Percentiles rank a stretch among this genome's conserved stretches.
Evolutionary conservation across 2,797 vertebrate genomes (phyloP).

Genomic region (Rhodeus uyekii): DNA sequence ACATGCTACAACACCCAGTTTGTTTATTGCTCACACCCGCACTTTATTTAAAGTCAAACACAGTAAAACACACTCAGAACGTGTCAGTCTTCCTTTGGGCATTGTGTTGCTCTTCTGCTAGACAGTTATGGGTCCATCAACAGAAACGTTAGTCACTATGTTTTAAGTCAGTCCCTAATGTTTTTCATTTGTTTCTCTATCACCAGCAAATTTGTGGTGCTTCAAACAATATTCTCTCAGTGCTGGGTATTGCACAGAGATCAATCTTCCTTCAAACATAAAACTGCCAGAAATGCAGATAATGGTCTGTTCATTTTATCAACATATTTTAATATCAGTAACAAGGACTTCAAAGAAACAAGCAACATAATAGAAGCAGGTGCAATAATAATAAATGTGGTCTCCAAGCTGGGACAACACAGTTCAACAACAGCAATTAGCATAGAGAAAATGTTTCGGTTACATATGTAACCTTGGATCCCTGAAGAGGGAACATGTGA

Average conservation of each 20-base stretch:
- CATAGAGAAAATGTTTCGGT: too few species aligned
- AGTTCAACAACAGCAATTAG: background rate
- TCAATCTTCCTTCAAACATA: background rate
- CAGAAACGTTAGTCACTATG: background rate
- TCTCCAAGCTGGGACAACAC: background rate
- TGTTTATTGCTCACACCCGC: slow-evolving; percentile 26
- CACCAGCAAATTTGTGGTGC: background rate
- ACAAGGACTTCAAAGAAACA: background rate
- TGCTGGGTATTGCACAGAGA: background rate
- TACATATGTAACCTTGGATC: too few species aligned
- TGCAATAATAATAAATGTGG: background rate
- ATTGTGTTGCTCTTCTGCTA: background rate
- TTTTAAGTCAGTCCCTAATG: background rate
- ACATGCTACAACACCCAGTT: slow-evolving; percentile 45
- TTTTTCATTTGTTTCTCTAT: slow-evolving; percentile 14
- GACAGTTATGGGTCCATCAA: background rate
- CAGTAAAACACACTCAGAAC: slow-evolving; percentile 6
- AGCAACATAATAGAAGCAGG: background rate
- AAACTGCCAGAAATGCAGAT: background rate
- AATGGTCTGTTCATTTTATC: background rate
- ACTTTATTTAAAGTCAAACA: slow-evolving; percentile 28
- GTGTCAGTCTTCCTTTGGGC: background rate
- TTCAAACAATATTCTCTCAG: slow-evolving; percentile 3
- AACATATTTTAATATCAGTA: background rate
- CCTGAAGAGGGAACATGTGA: too few species aligned